Percentiles rank a stretch among this genome's conserved stretches.
Conservation (phyloP, 2,888 invertebrate species). For the Tipula lateralis region DNA sequence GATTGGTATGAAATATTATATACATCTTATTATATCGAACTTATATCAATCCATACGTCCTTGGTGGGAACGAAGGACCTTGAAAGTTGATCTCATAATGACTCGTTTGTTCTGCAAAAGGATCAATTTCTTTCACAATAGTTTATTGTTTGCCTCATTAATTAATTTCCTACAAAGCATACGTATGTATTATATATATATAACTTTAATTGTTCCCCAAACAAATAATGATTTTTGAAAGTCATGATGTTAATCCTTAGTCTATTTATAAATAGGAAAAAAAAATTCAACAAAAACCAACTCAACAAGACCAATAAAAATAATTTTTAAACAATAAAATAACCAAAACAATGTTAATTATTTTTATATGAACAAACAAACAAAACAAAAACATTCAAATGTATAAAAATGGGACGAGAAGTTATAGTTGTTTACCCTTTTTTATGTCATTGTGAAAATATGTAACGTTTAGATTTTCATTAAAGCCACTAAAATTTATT, state of each 20-base stretch:
- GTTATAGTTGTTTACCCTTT: neutral
- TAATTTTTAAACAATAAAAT: neutral
- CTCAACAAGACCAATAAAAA: neutral
- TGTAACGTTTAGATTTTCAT: slow-evolving; percentile 9
- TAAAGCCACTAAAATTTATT: slow-evolving; percentile 5
- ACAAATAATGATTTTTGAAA: neutral
- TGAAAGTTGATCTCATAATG: too few species aligned
- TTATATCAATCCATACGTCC: too few species aligned
- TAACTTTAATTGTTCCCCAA: too few species aligned
- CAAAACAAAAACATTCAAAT: neutral
- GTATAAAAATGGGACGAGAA: neutral
- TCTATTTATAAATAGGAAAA: neutral
- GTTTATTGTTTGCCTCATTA: too few species aligned
- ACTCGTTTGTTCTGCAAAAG: too few species aligned
- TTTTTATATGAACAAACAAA: neutral
- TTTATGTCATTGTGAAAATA: neutral
- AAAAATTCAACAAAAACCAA: neutral
- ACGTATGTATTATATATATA: neutral
- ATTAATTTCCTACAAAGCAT: neutral
- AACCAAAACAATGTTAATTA: slow-evolving; percentile 19
- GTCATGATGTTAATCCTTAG: neutral
- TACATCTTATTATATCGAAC: too few species aligned
- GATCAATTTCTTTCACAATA: too few species aligned
- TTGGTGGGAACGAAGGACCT: too few species aligned
- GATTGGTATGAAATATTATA: too few species aligned